Conservation (phyloP, 2,888 invertebrate species). For the Eupeodes latifasciatus region DNA sequence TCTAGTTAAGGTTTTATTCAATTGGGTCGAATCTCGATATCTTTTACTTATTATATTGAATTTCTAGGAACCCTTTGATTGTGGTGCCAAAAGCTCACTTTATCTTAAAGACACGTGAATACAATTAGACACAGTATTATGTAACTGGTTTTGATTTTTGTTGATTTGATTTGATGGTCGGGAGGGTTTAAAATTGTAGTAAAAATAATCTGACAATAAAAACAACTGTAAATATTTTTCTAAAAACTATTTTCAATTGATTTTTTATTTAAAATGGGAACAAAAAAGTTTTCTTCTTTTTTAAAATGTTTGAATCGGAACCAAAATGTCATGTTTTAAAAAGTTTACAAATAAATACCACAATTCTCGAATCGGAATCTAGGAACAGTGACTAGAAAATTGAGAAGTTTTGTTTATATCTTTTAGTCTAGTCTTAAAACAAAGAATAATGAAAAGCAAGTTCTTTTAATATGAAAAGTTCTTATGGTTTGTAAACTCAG, state of each 20-base stretch:
- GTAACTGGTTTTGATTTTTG: slow-evolving; percentile 50
- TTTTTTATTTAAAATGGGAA: background rate
- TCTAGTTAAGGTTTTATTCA: slow-evolving; percentile 54
- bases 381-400: too few relatives aligned
- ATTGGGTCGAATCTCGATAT: slow-evolving; percentile 41
- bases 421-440: too few relatives aligned
- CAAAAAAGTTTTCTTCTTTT: too few relatives aligned
- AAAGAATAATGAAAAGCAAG: too few relatives aligned
- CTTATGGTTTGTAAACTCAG: too few relatives aligned
- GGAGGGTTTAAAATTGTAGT: slow-evolving; percentile 34
- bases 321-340: too few relatives aligned
- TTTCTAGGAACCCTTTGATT: slow-evolving; percentile 30
- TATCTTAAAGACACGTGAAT: slow-evolving; percentile 40
- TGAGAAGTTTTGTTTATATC: too few relatives aligned
- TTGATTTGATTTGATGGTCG: slow-evolving; percentile 24
- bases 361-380: too few relatives aligned
- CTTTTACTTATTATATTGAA: slow-evolving; percentile 29
- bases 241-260: background rate
- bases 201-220: slow-evolving; percentile 11
- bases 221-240: slow-evolving; percentile 47
- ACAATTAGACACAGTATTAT: slow-evolving; percentile 77
- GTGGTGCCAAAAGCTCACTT: slow-evolving; percentile 34
- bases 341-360: too few relatives aligned
- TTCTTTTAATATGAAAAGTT: too few relatives aligned
- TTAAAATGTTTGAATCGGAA: too few relatives aligned